Percentiles rank a stretch among this genome's conserved stretches.
These are phyloP conservation scores for Harpegnathos saltator DNA, from an alignment of 1,140 invertebrate species.

Conservation along the genomic window DNA sequence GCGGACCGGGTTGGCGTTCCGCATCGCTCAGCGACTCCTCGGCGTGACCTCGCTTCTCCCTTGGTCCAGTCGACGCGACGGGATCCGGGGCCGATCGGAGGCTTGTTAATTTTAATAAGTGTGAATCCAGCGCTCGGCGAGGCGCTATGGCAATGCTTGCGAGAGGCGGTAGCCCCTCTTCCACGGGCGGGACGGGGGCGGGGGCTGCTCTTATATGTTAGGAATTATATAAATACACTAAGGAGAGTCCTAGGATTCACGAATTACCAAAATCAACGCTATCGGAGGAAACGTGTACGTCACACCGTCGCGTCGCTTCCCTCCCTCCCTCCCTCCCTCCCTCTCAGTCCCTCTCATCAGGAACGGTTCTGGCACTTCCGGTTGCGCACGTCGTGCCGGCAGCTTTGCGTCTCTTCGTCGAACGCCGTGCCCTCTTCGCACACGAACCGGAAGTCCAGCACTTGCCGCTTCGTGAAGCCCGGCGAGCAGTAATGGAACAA, in stretches of 20 bases:
- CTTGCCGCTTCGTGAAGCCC: constrained; percentile 86
- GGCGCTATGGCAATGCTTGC: constrained; percentile 79
- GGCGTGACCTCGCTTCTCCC: constrained; percentile 10
- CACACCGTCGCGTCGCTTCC: too few species aligned
- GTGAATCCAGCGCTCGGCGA: constrained; percentile 78
- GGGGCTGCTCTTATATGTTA: constrained; percentile 53
- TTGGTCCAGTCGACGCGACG: constrained; percentile 26
- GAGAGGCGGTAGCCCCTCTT: constrained; percentile 47
- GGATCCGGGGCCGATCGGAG: too few species aligned
- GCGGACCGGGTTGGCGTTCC: not conserved
- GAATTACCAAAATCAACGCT: constrained; percentile 83
- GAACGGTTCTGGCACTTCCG: constrained; percentile 77
- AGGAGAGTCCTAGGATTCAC: constrained; percentile 78
- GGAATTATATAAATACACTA: constrained; percentile 73
- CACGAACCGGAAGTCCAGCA: constrained; percentile 88
- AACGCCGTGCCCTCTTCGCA: constrained; percentile 87
- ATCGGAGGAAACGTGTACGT: constrained; percentile 39
- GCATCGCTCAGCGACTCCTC: not conserved
- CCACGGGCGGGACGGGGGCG: not conserved
- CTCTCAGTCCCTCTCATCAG: constrained; percentile 64
- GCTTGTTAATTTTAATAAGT: constrained; percentile 82
- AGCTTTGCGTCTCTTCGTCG: constrained; percentile 86
- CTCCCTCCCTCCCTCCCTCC: not conserved
- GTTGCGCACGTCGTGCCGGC: constrained; percentile 79
- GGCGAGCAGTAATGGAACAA: constrained; percentile 88